Evolutionary conservation across 1,140 invertebrate species (phyloP), one percentile per base, ranked within the genome.

Genomic region (Aphelenchoides besseyi): DNA sequence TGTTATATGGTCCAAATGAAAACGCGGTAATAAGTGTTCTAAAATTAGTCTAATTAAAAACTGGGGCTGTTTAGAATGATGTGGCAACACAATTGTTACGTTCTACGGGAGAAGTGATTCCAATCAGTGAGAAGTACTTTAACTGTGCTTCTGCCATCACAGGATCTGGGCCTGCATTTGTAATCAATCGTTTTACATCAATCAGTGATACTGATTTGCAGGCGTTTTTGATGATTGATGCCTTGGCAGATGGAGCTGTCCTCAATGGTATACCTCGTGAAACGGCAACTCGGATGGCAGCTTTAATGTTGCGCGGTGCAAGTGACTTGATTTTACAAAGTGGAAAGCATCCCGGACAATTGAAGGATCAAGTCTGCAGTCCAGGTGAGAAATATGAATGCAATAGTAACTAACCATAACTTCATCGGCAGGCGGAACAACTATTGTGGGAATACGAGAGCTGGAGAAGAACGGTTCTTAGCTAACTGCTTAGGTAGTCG

Each of bases 301-400:
- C 76, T 53, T 71, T n/a, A 12, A 72, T 72, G 2, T 29, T 73
- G 71, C 36, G 52, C 36, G 74, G 75, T 16, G 48, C 69, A 8
- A 59, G 48, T 12, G 36, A 69, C 32, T 52, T 73, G 12, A 23
- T 77, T n/a, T n/a, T 77, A 23, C 3, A 36, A 12, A 29, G n/a
- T 16, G 55, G 62, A 33, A 28, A 54, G 8, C 30, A 66, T 23
- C 52, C 74, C 16, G 70, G 33, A 9, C 55, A 72, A 64, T 41
- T 77, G 18, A 78, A 78, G 23, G 74, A 68, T 26, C 26, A 74
- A 48, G 74, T 77, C 12, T 77, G 75, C 54, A 77, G 74, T 33
- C 69, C 75, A 36, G n/a, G n/a, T n/a, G n/a, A n/a, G n/a, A n/a
- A n/a, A n/a, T n/a, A n/a, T n/a, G n/a, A n/a, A n/a, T n/a, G n/a